A percentile compares a stretch with the other conserved stretches of the same genome.
Evolutionary conservation across 2,113 vertebrate species (phyloP).

Genomic region (Rattus rattus): DNA sequence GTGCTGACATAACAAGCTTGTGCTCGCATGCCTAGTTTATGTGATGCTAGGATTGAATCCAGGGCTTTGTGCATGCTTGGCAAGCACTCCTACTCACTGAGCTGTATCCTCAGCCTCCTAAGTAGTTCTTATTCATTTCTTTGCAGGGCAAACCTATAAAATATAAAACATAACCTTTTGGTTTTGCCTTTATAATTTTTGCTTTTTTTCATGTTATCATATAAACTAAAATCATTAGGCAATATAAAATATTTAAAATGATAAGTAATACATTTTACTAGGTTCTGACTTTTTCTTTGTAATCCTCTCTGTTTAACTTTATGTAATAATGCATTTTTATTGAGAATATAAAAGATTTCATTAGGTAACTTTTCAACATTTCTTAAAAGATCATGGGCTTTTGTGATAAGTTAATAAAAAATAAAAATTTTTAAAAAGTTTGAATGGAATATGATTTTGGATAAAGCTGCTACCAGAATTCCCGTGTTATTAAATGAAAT

Average conservation of each 20-base stretch:
- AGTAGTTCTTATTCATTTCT: slow-evolving; percentile 14
- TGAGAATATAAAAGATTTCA: neutral
- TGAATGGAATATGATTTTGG: neutral
- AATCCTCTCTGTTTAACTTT: slow-evolving; percentile 35
- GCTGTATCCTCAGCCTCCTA: neutral
- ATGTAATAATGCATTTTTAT: slow-evolving; percentile 20
- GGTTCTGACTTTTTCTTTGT: slow-evolving; percentile 21
- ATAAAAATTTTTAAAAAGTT: neutral
- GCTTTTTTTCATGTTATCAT: slow-evolving; percentile 40
- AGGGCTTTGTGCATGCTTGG: neutral
- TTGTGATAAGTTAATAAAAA: slow-evolving; percentile 26
- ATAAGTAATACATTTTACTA: slow-evolving; percentile 18
- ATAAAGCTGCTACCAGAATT: neutral
- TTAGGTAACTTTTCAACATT: slow-evolving; percentile 9
- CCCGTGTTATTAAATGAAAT: neutral
- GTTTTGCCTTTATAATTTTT: slow-evolving; percentile 43
- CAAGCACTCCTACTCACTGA: too few species aligned
- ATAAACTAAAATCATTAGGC: slow-evolving; percentile 27
- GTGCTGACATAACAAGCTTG: neutral
- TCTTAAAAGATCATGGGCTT: neutral
- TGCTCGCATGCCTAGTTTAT: neutral
- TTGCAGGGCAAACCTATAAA: neutral
- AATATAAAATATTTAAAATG: neutral
- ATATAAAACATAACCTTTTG: slow-evolving; percentile 31
- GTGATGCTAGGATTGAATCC: neutral